phyloP scores from a whole-genome alignment of 2,113 vertebrate genomes.

The Anguilla rostrata region DNA sequence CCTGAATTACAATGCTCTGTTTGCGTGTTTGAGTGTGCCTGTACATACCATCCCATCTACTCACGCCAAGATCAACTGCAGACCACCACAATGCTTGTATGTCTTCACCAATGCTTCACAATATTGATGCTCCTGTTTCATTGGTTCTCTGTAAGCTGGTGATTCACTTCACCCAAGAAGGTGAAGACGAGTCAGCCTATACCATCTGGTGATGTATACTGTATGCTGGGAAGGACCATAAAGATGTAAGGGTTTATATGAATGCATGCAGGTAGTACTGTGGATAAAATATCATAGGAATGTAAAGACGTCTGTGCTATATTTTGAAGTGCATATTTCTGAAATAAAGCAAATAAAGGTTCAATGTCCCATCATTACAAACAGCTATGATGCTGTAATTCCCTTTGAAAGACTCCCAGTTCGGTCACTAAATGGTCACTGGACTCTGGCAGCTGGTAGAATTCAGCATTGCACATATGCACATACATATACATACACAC shows the following conservation, averaged over 20 bases:
- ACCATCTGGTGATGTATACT: not conserved
- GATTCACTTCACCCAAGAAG: not conserved
- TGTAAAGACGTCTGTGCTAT: not conserved
- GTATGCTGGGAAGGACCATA: not conserved
- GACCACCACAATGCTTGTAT: not conserved
- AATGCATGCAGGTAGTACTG: not conserved
- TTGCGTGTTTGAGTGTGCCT: not conserved
- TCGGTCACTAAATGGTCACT: not conserved
- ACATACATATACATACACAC: not conserved
- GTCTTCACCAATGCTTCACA: not conserved
- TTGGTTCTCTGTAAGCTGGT: not conserved
- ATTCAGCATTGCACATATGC: slow-evolving; percentile 43
- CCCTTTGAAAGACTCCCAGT: not conserved
- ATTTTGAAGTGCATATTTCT: not conserved
- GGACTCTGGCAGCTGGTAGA: slow-evolving; percentile 19
- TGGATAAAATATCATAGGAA: not conserved
- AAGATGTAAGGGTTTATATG: not conserved
- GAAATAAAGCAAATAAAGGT: not conserved
- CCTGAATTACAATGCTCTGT: not conserved
- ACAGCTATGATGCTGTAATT: not conserved
- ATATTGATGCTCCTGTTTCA: not conserved
- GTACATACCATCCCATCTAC: not conserved
- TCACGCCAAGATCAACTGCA: not conserved
- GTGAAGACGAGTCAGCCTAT: not conserved
- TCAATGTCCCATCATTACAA: not conserved